Percentiles rank a stretch among this genome's conserved stretches.
Evolutionary conservation across 1,140 invertebrate genomes (phyloP).

Genomic region (Zaprionus lachaisei): DNA sequence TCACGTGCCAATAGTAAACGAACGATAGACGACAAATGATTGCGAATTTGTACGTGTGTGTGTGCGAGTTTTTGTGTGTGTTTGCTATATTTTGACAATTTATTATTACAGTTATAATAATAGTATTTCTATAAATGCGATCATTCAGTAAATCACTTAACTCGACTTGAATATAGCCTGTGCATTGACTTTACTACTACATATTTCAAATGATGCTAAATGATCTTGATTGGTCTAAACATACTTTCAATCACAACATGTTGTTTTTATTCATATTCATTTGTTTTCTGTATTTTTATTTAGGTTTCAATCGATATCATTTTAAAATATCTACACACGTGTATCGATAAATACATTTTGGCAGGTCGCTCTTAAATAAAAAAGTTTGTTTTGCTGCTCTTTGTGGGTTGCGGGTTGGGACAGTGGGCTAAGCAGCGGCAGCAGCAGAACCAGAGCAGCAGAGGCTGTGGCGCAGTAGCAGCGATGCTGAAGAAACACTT

Average conservation of each 20-base stretch:
- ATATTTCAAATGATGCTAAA: not conserved
- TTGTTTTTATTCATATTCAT: not conserved
- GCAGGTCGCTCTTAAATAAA: not conserved
- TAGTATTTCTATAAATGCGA: conserved; percentile 4
- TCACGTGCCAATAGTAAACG: conserved; percentile 47
- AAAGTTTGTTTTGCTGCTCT: not conserved
- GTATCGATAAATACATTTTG: not conserved
- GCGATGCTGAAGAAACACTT: conserved; percentile 74
- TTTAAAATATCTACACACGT: not conserved
- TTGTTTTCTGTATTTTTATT: not conserved
- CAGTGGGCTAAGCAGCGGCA: not conserved
- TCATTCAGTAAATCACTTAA: not conserved
- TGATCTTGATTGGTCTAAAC: not conserved
- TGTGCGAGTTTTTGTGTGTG: not conserved
- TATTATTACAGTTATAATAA: conserved; percentile 19
- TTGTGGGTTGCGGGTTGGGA: conserved; percentile 1
- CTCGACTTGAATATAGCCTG: not conserved
- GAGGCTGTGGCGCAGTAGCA: not conserved
- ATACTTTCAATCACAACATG: not conserved
- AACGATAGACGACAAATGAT: conserved; percentile 17
- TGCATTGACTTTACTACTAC: not conserved
- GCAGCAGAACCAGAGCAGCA: not conserved
- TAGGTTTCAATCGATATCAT: not conserved
- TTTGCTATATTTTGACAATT: not conserved
- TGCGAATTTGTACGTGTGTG: not conserved